Evolutionary conservation across 1,140 invertebrate genomes (phyloP), one percentile per base, ranked within the genome.

Genomic region (Harpegnathos saltator): DNA sequence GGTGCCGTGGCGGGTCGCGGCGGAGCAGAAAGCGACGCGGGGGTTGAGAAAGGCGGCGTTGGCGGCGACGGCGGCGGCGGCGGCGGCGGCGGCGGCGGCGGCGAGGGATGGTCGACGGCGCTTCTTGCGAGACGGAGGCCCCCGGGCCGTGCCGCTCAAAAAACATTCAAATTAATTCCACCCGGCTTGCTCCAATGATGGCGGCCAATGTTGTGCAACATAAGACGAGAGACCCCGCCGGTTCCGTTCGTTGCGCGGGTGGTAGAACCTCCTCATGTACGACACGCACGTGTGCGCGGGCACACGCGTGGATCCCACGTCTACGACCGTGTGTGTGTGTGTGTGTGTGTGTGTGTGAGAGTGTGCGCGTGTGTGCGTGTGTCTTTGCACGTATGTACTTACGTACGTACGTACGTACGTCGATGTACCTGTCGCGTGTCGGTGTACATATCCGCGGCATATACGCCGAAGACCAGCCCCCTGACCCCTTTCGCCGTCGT

Each of bases 131-230:
- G 89, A 91, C 88, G 89, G 82, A 90, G 87, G 87, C 89, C 91
- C 88, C 87, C 83, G 87, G 87, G 89, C 85, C 86, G 88, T 85
- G 71, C 83, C 89, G 90, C 89, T 92, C 91, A 92, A 93, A 94
- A 93, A 94, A 94, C 93, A 94, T 94, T 93, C 91, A 92, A 93
- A 92, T 94, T 85, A 92, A 93, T 93, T 93, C 91, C 92, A 84
- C 89, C 86, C 86, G 91, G 90, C 84, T 91, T 89, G 89, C 52
- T 91, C 83, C 90, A 93, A 91, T 91, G 91, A 94, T 94, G 92
- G 91, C 90, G 91, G 91, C 90, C 91, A 91, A 94, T 94, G 92
- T 92, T 92, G 90, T 91, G 89, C 89, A 92, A 91, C 87, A 88
- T 85, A 92, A 93, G 90, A 91, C 87, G 90, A 89, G 74, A 89